Evolutionary conservation across 2,113 vertebrate species (phyloP).

Genomic region (Ascaphus truei): DNA sequence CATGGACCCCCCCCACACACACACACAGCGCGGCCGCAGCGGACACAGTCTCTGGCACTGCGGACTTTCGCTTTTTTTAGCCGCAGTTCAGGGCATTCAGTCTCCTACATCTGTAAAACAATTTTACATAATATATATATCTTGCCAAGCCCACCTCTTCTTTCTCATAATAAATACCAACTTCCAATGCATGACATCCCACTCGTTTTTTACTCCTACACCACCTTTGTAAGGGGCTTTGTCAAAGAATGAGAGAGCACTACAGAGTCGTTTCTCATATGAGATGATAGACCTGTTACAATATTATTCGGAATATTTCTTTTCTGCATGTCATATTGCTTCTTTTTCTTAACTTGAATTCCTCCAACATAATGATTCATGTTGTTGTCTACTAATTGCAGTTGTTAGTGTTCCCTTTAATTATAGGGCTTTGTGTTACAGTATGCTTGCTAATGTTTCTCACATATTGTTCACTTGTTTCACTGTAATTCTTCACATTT

Average conservation of each 20-base stretch:
- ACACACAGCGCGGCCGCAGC: no score
- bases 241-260: background rate
- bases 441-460: conserved; percentile 37
- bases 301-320: background rate
- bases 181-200: no score
- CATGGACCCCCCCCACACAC: no score
- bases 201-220: no score
- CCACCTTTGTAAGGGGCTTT: no score
- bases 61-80: no score
- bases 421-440: conserved; percentile 49
- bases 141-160: no score
- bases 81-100: no score
- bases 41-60: no score
- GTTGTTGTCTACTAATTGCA: conserved; percentile 47
- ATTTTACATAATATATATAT: no score
- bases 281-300: background rate
- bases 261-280: background rate
- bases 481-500: conserved; percentile 22
- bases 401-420: conserved; percentile 38
- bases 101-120: no score
- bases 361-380: conserved; percentile 42
- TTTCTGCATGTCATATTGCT: background rate
- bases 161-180: no score
- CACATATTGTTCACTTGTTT: conserved; percentile 34
- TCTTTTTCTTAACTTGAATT: conserved; percentile 36